Base-by-base conservation (phyloP, 2,888 invertebrate species). In the Ophion ellenae region DNA sequence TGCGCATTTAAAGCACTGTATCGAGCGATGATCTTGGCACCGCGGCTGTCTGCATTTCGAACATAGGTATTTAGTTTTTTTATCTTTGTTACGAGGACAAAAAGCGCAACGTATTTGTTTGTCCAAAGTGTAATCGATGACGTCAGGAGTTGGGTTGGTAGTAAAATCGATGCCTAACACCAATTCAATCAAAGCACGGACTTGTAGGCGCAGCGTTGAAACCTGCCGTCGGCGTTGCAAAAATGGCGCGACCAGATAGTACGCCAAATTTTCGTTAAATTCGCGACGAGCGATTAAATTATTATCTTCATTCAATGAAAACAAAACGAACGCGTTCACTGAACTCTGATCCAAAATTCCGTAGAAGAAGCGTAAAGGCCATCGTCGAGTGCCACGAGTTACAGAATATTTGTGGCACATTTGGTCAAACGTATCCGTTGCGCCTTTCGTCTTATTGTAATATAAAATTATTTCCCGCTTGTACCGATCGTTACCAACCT, bases 301-400 rank as follows among this genome's bases (percentile, higher is more conserved):
- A 70, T 70, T 70, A n/a, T 78, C 28, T 32, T 61, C 20, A 70
- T 78, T 78, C 6, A 61, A 78, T 11, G 78, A 70, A 70, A 78
- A 78, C 74, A 71, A 87, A 80, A 74, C 64, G 66, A 71, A 71
- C 64, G 80, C 74, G 47, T 74, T 84, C 32, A 86, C 66, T 11
- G 61, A 66, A n/a, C 59, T 74, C 63, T 87, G 86, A 59, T 90
- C 88, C 45, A 89, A 71, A 82, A 88, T 88, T n/a, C 87, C 87
- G 79, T 78, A 89, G 69, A 89, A 89, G 71, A 88, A 74, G 45
- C 87, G 66, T 36, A 89, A 20, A 45, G 87, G 88, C 89, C 90
- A 90, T 77, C 89, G 74, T 71, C 74, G 79, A 45, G 88, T 87
- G 67, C 75, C 79, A 45, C 87, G 79, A 7, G 85, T 61, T 64